Conservation (phyloP, 1,140 invertebrate species). For the Thaumetopoea pityocampa region DNA sequence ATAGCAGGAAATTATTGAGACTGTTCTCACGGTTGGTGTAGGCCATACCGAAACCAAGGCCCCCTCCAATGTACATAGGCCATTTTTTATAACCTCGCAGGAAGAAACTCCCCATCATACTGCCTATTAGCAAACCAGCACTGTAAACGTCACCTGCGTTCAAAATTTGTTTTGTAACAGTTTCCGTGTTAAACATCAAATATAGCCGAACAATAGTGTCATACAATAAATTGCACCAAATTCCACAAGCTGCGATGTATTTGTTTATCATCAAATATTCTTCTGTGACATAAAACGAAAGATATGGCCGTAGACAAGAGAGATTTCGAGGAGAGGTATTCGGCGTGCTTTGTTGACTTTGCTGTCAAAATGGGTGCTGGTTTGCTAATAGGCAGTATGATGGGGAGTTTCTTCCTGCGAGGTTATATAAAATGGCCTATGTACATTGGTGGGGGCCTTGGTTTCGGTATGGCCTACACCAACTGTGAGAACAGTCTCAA, state of each 20-base stretch:
- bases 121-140: no score
- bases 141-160: conserved; percentile 10
- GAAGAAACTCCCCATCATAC: no score
- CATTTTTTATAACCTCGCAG: no score
- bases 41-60: no score
- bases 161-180: conserved; percentile 21
- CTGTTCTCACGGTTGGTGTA: no score
- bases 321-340: conserved; percentile 58
- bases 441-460: conserved; percentile 10
- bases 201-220: no score
- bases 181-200: conserved; percentile 9
- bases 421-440: conserved; percentile 55
- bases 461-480: conserved; percentile 38
- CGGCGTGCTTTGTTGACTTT: conserved; percentile 58
- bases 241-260: conserved; percentile 30
- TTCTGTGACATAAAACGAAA: conserved; percentile 27
- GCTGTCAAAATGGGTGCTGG: conserved; percentile 52
- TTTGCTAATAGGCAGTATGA: conserved; percentile 53
- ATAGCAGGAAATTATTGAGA: no score
- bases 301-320: conserved; percentile 51
- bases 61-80: no score
- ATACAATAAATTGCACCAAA: no score
- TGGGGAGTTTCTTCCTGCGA: conserved; percentile 59
- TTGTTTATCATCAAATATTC: conserved; percentile 6
- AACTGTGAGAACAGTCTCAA: conserved; percentile 40